Evolutionary conservation across 1,140 invertebrate genomes (phyloP).

Genomic region (Diachasmimorpha longicaudata): DNA sequence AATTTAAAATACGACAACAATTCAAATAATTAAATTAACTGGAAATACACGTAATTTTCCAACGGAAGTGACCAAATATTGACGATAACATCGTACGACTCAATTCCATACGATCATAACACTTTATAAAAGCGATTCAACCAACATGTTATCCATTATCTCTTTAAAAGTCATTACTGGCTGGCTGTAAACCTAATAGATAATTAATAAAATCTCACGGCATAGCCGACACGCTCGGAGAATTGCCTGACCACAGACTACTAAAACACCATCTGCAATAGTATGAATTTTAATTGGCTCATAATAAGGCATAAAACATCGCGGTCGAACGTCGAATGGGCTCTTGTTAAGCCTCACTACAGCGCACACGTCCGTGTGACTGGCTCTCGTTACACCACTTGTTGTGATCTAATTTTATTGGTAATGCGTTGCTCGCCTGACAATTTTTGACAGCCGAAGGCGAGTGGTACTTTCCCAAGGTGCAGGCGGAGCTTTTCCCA

Average conservation of each 20-base stretch:
- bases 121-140: neutral
- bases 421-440: too few species aligned
- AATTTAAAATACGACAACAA: too few species aligned
- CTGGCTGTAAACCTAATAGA: slow-evolving; percentile 18
- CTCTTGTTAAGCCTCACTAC: neutral
- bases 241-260: neutral
- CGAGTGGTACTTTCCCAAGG: too few species aligned
- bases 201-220: slow-evolving; percentile 25
- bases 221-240: neutral
- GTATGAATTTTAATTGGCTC: slow-evolving; percentile 5
- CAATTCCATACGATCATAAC: too few species aligned
- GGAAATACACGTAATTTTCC: too few species aligned
- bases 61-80: too few species aligned
- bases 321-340: neutral
- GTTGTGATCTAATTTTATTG: slow-evolving; percentile 1
- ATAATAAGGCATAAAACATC: neutral
- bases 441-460: too few species aligned
- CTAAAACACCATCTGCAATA: neutral
- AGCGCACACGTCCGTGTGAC: neutral
- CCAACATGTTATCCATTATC: slow-evolving; percentile 18
- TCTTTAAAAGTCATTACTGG: slow-evolving; percentile 5
- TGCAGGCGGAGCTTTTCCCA: too few species aligned
- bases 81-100: too few species aligned
- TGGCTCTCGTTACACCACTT: neutral
- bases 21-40: too few species aligned